A percentile compares a stretch with the other conserved stretches of the same genome.
phyloP scores from a whole-genome alignment of 1,140 invertebrate species.

The Potamilus streckersoni region DNA sequence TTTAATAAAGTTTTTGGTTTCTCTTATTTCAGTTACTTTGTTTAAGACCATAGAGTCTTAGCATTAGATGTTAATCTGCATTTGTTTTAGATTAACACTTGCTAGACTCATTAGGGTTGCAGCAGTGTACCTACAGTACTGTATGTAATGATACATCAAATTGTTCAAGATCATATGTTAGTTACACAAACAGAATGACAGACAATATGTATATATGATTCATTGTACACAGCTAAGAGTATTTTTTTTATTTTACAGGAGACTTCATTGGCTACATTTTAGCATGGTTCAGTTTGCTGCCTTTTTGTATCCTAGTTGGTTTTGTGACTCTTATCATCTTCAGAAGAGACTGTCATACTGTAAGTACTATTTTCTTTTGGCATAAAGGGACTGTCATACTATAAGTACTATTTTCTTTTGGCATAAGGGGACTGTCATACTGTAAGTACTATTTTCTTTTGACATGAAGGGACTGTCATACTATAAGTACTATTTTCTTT shows the following conservation, averaged over 20 bases:
- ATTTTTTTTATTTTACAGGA: slow-evolving; percentile 73
- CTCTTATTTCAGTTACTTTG: no score
- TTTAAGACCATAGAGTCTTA: no score
- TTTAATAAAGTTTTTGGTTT: no score
- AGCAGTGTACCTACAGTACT: no score
- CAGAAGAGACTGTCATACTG: slow-evolving; percentile 90
- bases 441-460: slow-evolving; percentile 72
- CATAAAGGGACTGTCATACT: slow-evolving; percentile 84
- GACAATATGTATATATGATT: no score
- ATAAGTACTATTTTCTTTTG: slow-evolving; percentile 72
- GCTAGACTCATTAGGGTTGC: no score
- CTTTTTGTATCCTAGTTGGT: slow-evolving; percentile 84
- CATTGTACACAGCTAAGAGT: slow-evolving; percentile 1
- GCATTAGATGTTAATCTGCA: no score
- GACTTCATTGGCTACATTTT: slow-evolving; percentile 83
- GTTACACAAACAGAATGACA: no score
- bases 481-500: slow-evolving; percentile 74
- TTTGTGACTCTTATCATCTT: slow-evolving; percentile 89
- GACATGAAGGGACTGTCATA: slow-evolving; percentile 86
- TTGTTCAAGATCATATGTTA: no score
- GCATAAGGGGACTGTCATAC: slow-evolving; percentile 84
- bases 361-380: slow-evolving; percentile 69
- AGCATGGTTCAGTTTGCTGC: slow-evolving; percentile 84
- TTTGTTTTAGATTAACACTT: no score
- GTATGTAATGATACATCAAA: no score